These are phyloP conservation scores for Thomomys bottae DNA, from an alignment of 2,113 vertebrate species.

Conservation along the genomic window DNA sequence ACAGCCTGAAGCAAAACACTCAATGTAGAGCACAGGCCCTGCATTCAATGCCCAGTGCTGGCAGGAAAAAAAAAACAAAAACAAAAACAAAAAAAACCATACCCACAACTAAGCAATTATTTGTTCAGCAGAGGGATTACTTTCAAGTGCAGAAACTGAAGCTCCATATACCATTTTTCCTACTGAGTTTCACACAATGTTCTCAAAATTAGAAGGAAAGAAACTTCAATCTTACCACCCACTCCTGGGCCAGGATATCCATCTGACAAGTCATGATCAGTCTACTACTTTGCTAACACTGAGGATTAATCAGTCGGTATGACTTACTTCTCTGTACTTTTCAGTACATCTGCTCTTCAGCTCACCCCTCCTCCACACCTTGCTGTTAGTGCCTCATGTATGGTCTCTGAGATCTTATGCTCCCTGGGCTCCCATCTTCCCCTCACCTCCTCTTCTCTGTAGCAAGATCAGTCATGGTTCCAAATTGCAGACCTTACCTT, in stretches of 20 bases:
- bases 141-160: constrained; percentile 13
- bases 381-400: background rate
- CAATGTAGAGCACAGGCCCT: too few species aligned
- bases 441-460: background rate
- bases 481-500: background rate
- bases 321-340: background rate
- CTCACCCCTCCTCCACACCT: background rate
- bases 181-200: background rate
- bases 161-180: background rate
- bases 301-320: background rate
- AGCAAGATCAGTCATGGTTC: background rate
- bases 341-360: background rate
- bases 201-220: too few species aligned
- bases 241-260: background rate
- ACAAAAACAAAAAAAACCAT: too few species aligned
- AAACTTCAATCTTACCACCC: background rate
- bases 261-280: background rate
- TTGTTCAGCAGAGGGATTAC: background rate
- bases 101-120: background rate
- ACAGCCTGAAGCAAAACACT: too few species aligned
- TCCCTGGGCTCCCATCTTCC: background rate
- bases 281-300: background rate
- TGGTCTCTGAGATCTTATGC: rapidly evolving
- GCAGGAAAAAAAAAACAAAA: too few species aligned
- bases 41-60: too few species aligned